Conservation (phyloP, 2,113 vertebrate species). For the Cyphomyrus discorhynchus region DNA sequence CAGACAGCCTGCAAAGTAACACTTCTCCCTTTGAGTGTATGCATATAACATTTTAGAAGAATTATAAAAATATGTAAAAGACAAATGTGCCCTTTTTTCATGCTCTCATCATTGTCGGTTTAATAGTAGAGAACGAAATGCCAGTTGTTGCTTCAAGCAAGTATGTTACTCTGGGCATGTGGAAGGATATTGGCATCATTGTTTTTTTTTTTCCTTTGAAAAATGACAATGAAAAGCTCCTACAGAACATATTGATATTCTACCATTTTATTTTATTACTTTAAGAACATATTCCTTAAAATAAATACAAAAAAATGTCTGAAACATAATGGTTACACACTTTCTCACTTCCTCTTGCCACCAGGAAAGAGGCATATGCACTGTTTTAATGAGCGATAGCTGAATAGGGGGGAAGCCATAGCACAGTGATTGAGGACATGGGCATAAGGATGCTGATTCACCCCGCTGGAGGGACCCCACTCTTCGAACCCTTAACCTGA, state of each 20-base stretch:
- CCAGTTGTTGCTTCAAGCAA: not conserved
- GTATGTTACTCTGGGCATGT: not conserved
- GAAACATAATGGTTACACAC: not conserved
- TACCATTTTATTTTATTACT: not conserved
- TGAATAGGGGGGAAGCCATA: not conserved
- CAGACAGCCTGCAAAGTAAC: not conserved
- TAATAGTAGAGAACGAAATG: not conserved
- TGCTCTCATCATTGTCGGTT: not conserved
- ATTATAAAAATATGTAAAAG: not conserved
- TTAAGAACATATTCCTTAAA: not conserved
- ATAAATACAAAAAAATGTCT: not conserved
- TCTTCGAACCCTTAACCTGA: not conserved
- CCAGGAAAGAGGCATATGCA: not conserved
- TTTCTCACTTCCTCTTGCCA: not conserved
- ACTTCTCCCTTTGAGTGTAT: not conserved
- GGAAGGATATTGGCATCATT: not conserved
- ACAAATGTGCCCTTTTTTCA: not conserved
- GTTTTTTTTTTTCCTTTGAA: not conserved
- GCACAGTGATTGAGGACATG: not conserved
- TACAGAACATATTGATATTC: not conserved
- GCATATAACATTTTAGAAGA: not conserved
- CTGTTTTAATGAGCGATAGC: not conserved
- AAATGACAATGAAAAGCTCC: not conserved
- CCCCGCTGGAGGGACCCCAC: not conserved
- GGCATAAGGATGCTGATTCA: not conserved